Base-by-base conservation (phyloP, 2,797 vertebrate species). In the Channa striata region DNA sequence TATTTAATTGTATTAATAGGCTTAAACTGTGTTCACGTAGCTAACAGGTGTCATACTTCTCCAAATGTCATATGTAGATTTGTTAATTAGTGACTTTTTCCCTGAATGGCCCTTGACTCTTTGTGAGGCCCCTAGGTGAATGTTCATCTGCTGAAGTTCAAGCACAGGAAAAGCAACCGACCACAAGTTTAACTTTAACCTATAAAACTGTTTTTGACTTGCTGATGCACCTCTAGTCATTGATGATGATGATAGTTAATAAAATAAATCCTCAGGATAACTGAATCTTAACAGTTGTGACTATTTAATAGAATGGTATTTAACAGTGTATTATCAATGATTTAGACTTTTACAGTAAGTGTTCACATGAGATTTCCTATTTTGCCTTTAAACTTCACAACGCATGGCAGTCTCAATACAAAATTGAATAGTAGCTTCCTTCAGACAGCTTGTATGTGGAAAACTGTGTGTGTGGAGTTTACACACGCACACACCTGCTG, bases 121-220 rank as follows among this genome's bases (percentile, higher is more conserved):
- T 10, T 17, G 13, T 20, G 36, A 21, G 50, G 20, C 48, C 14
- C 0, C 12, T 9, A 34, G 0, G 17, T 56, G 13, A 48, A 5
- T 11, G 19, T 30, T 42, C 33, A 37, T 58, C 50, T 23, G 19
- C 42, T 11, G 33, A 50, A n/a, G 51, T 16, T 64, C 39, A 53
- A 20, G 6, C 43, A 34, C 23, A 49, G 48, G 43, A 16, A 6
- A n/a, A 0, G 20, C n/a, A 0, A 11, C 4, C 44, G 52, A 63
- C 48, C 20, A 16, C 9, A 49, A 21, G 68, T 68, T 66, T 59
- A 75, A 68, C 56, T 70, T 75, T 76, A 73, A 80, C 62, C 6
- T 1, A 4, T 1, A n/a, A 0, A 4, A 34, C 25, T 60, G 44
- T 52, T 49, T 49, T 46, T 58, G 3, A 67, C 34, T 19, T 30